A percentile compares a stretch with the other conserved stretches of the same genome.
These are phyloP conservation scores for Temnopleurus reevesii DNA, from an alignment of 53 echinoderm and acorn worm genomes.

Conservation along the genomic window DNA sequence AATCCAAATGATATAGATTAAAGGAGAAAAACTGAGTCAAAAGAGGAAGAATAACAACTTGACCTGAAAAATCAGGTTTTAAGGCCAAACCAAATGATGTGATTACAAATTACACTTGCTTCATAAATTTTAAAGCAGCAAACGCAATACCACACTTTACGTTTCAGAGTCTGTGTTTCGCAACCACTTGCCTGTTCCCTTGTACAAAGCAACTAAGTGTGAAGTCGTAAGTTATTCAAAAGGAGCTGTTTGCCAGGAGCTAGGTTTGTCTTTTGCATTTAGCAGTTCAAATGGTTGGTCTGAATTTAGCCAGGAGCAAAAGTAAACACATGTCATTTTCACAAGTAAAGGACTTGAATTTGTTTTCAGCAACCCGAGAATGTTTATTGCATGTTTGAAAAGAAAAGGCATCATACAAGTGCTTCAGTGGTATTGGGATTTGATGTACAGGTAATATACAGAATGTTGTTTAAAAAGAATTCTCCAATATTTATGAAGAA, in stretches of 20 bases:
- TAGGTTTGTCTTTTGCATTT: not conserved
- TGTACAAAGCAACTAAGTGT: too few species aligned
- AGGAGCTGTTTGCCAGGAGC: not conserved
- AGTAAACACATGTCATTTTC: conserved; percentile 26
- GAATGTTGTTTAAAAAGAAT: not conserved
- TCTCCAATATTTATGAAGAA: too few species aligned
- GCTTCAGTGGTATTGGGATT: not conserved
- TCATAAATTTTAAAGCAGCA: not conserved
- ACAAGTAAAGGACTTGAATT: not conserved
- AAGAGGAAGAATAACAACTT: not conserved
- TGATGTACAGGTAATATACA: not conserved
- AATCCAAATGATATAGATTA: too few species aligned
- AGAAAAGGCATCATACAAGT: not conserved
- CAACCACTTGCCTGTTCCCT: not conserved
- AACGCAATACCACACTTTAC: too few species aligned
- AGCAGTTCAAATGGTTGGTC: not conserved
- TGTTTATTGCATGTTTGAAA: not conserved
- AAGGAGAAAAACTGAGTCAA: too few species aligned
- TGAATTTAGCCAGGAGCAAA: not conserved
- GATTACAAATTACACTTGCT: too few species aligned
- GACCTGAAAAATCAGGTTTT: not conserved
- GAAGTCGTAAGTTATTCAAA: not conserved
- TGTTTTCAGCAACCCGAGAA: not conserved
- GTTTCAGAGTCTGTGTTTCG: not conserved
- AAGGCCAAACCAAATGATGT: not conserved